Percentiles rank a stretch among this genome's conserved stretches.
Evolutionary conservation across 1,140 invertebrate species (phyloP).

Genomic region (Temnothorax longispinosus): DNA sequence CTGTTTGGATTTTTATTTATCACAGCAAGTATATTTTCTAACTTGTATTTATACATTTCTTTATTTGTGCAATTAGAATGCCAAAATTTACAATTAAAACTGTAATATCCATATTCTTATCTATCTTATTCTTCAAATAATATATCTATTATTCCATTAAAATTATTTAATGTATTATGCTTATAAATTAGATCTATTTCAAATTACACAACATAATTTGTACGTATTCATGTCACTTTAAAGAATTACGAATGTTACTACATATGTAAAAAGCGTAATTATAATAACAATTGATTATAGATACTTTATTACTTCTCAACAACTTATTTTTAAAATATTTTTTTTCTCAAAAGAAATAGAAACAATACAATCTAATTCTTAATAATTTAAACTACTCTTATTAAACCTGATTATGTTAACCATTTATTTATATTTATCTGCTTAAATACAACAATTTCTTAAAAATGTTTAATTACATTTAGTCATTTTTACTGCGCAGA

Average conservation of each 20-base stretch:
- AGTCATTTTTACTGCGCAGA: not conserved
- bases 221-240: not conserved
- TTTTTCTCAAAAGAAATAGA: not conserved
- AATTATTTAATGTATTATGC: not conserved
- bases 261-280: not conserved
- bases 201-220: not conserved
- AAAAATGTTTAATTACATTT: not conserved
- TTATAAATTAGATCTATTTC: not conserved
- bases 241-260: not conserved
- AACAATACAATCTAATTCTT: not conserved
- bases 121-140: not conserved
- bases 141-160: not conserved
- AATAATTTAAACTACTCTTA: not conserved
- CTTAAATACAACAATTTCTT: not conserved
- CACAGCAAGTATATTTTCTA: conserved; percentile 27
- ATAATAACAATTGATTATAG: not conserved
- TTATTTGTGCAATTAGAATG: not conserved
- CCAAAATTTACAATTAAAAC: not conserved
- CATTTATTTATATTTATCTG: not conserved
- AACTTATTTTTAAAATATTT: no score
- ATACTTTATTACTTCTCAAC: no score
- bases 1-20: conserved; percentile 24
- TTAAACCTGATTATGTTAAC: not conserved
- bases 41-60: not conserved
- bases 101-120: not conserved